Conservation (phyloP, 2,888 invertebrate species). For the Amphipoea oculea region DNA sequence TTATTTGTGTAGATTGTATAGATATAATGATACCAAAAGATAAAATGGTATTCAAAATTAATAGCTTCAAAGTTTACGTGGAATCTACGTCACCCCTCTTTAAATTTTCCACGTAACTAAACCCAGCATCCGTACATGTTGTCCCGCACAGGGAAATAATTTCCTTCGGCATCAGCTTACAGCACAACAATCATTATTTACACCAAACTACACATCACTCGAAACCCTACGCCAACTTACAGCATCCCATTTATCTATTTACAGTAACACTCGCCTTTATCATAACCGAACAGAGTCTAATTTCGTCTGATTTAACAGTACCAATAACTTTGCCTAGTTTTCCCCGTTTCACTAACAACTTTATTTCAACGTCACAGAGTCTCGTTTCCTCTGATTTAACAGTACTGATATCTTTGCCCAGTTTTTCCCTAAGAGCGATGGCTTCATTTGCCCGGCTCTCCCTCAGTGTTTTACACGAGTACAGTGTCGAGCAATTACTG, state of each 20-base stretch:
- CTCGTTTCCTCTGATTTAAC: conserved; percentile 11
- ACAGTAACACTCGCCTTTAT: conserved; percentile 34
- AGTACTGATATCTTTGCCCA: conserved; percentile 13
- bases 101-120: conserved; percentile 14
- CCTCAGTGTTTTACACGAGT: conserved; percentile 63
- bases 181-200: conserved; percentile 76
- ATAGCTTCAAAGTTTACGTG: background rate
- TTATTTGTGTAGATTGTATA: no score
- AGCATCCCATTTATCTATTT: conserved; percentile 57
- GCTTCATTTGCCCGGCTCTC: conserved; percentile 78
- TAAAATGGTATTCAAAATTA: background rate
- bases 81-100: background rate
- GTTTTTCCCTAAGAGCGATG: conserved; percentile 71
- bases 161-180: conserved; percentile 63
- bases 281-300: conserved; percentile 14
- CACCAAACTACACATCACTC: conserved; percentile 79
- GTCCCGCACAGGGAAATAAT: conserved; percentile 23
- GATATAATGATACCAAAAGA: no score
- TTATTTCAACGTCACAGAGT: conserved; percentile 29
- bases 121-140: conserved; percentile 5
- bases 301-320: conserved; percentile 20
- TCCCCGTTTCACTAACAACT: conserved; percentile 6
- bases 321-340: conserved; percentile 11
- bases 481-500: conserved; percentile 76
- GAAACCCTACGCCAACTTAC: conserved; percentile 68